These are phyloP conservation scores for Bungarus multicinctus DNA, from an alignment of 2,113 vertebrate species.

Conservation along the genomic window DNA sequence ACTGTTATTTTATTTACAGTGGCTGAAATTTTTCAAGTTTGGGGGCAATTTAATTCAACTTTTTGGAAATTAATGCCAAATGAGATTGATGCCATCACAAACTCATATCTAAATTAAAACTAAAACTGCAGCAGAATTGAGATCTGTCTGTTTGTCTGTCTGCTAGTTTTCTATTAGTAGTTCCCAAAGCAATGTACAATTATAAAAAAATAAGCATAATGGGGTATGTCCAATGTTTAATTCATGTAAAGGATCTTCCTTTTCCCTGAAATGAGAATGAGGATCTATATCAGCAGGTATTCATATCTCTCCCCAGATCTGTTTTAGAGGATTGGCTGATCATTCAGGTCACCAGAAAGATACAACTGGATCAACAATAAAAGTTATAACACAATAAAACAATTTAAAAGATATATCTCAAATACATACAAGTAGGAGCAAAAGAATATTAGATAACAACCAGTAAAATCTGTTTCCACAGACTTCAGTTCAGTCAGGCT, in stretches of 20 bases:
- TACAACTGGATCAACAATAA: neutral
- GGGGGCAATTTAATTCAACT: slow-evolving; percentile 5
- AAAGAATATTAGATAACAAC: neutral
- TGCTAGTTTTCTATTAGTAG: neutral
- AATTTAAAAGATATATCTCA: neutral
- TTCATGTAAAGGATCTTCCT: too few species aligned
- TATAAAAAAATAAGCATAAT: too few species aligned
- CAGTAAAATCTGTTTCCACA: neutral
- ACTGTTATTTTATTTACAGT: neutral
- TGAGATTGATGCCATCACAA: neutral
- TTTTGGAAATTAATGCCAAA: neutral
- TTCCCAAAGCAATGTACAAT: too few species aligned
- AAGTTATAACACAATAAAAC: neutral
- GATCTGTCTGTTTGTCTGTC: too few species aligned
- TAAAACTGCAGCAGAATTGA: neutral
- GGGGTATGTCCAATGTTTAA: too few species aligned
- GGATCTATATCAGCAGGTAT: too few species aligned
- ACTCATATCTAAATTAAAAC: neutral
- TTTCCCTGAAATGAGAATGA: too few species aligned
- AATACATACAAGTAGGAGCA: neutral
- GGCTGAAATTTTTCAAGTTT: slow-evolving; percentile 13
- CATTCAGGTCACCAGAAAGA: neutral
- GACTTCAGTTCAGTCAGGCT: neutral
- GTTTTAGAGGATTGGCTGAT: neutral
- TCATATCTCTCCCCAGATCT: neutral